phyloP scores from a whole-genome alignment of 2,113 vertebrate genomes.

The Myrmecobius fasciatus region DNA sequence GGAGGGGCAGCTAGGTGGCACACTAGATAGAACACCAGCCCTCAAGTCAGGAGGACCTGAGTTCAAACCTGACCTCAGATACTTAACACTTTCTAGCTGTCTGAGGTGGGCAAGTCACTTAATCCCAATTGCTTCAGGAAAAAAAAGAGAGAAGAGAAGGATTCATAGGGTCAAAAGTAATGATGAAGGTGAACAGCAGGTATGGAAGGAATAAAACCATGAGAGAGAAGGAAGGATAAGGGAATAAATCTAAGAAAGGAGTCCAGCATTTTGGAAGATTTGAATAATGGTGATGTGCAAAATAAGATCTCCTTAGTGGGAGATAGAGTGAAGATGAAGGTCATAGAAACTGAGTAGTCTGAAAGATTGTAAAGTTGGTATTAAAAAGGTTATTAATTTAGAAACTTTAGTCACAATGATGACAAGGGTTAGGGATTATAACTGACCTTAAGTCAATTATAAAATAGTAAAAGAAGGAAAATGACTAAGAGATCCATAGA shows the following conservation, averaged over 20 bases:
- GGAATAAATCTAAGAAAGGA: background rate
- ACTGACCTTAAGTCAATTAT: background rate
- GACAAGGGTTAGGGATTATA: background rate
- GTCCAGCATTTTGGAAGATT: background rate
- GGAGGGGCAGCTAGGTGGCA: no score
- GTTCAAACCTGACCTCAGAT: no score
- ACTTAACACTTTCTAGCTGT: no score
- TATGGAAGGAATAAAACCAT: background rate
- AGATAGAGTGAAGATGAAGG: background rate
- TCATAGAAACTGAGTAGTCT: background rate
- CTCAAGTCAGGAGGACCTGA: no score
- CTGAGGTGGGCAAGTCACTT: no score
- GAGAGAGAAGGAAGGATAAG: background rate
- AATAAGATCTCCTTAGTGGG: background rate
- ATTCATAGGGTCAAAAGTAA: background rate
- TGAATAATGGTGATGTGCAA: background rate
- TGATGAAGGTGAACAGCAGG: background rate
- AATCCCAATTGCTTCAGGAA: no score
- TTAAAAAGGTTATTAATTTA: background rate
- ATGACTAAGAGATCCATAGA: background rate
- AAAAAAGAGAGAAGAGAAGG: background rate
- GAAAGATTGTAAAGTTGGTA: background rate
- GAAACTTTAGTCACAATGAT: background rate
- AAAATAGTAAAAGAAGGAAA: background rate
- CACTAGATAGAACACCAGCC: no score